These are phyloP conservation scores for Bombus turneri DNA, from an alignment of 1,140 invertebrate species.

Conservation along the genomic window DNA sequence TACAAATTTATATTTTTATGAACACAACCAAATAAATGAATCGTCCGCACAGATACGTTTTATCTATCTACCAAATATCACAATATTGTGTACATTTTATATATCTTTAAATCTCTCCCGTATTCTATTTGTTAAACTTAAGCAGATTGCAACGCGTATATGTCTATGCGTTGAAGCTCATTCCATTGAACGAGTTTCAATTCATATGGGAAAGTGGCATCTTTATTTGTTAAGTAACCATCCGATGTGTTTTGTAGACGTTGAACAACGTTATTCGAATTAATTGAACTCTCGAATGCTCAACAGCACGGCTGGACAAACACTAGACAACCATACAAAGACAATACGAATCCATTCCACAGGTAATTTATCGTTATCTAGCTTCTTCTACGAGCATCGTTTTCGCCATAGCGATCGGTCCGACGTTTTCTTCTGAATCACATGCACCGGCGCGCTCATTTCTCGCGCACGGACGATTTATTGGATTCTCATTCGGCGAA, in stretches of 20 bases:
- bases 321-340: constrained; percentile 9
- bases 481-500: constrained; percentile 64
- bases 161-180: no score
- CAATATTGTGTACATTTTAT: no score
- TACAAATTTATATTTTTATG: no score
- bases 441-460: constrained; percentile 28
- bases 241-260: no score
- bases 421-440: constrained; percentile 20
- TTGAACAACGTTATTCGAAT: constrained; percentile 4
- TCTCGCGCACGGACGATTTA: constrained; percentile 62
- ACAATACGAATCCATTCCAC: constrained; percentile 46
- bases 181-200: no score
- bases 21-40: no score
- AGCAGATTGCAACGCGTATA: no score
- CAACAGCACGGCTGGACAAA: constrained; percentile 1
- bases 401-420: neutral
- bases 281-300: constrained; percentile 39
- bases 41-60: no score
- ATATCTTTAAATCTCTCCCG: no score
- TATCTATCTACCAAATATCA: no score
- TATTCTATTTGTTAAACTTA: no score
- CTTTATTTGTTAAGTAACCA: neutral
- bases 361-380: constrained; percentile 40
- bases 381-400: constrained; percentile 18
- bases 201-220: no score